Evolutionary conservation across 30 jellyfish, hydroid and myxozoan genomes (phyloP), one percentile per base, ranked within the genome.

Genomic region (Morbakka virulenta): DNA sequence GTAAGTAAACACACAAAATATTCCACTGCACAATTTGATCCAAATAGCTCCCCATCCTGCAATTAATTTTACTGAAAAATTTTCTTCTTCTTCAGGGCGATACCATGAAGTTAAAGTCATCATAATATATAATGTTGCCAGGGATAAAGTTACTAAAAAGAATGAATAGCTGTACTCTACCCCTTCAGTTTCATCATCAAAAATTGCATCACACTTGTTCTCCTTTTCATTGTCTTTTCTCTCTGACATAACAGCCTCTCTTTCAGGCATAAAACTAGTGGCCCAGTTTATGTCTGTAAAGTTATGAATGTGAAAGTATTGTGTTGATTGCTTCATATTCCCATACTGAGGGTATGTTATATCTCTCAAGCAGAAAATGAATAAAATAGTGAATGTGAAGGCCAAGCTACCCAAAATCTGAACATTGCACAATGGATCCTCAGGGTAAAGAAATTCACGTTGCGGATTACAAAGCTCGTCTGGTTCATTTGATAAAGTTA

Each of bases 21-120:
- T 85, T 4, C 97, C 96, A 57, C 97, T 82, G 80, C 96, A 82
- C 14, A 93, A 74, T 82, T 86, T 93, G 51, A 93, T 87, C 99
- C 99, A 93, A 35, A 93, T 84, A 14, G 99, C 90, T 48, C 98
- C 98, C 96, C 98, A 92, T 0, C 96, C 96, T 11, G 98, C 93
- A 3, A 85, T 92, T 12, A 92, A 67, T 75, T 92, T 85, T 1
- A 86, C 96, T 1, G 94, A 79, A 26, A 63, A 69, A 77, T 90
- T 91, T 62, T 90, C 96, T 26, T 89, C 98, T 67, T 90, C 98
- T 65, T 90, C 98, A 25, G 98, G 98, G 30, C 98, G 32, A 62
- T 87, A 87, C 99, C 99, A 93, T 26, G 87, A 77, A 2, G 97
- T 93, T 52, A 93, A 29, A 17, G 95, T 77, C 99, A 93, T 93